These are phyloP conservation scores for Stratiomys singularior DNA, from an alignment of 2,888 invertebrate genomes.

Conservation along the genomic window DNA sequence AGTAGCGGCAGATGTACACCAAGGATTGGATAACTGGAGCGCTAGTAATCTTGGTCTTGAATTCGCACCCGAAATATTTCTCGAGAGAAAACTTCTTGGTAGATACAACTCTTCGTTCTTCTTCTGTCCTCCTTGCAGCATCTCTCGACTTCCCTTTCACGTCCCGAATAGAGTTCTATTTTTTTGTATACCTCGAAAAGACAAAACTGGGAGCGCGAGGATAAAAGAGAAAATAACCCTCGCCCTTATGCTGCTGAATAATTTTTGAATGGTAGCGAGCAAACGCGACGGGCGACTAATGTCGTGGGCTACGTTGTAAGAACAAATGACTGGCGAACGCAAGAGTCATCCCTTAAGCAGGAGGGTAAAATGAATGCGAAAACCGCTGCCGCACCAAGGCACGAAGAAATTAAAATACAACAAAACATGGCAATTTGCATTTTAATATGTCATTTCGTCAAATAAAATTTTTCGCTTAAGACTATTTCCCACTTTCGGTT, in stretches of 20 bases:
- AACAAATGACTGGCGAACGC: not conserved
- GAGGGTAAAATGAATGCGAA: slow-evolving; percentile 11
- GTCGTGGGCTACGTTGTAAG: not conserved
- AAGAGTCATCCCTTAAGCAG: not conserved
- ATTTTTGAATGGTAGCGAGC: slow-evolving; percentile 20
- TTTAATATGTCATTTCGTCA: slow-evolving; percentile 53
- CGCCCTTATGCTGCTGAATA: slow-evolving; percentile 29
- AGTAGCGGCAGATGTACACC: slow-evolving; percentile 17
- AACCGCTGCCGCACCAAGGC: not conserved
- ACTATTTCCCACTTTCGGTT: slow-evolving; percentile 45
- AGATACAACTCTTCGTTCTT: not conserved
- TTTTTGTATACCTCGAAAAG: slow-evolving; percentile 9
- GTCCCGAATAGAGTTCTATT: not conserved
- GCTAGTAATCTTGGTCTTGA: slow-evolving; percentile 19
- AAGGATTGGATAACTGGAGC: slow-evolving; percentile 17
- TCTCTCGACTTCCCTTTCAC: too few relatives aligned
- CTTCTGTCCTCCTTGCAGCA: not conserved
- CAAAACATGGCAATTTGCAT: slow-evolving; percentile 53
- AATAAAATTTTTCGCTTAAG: slow-evolving; percentile 51
- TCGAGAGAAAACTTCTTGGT: slow-evolving; percentile 17
- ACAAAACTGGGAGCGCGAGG: not conserved
- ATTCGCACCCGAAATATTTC: slow-evolving; percentile 21
- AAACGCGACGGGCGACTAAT: not conserved
- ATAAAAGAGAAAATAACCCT: slow-evolving; percentile 36
- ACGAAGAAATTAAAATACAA: slow-evolving; percentile 51